Evolutionary conservation across 1,140 invertebrate genomes (phyloP), one percentile per base, ranked within the genome.

Genomic region (Magallana ariakensis): DNA sequence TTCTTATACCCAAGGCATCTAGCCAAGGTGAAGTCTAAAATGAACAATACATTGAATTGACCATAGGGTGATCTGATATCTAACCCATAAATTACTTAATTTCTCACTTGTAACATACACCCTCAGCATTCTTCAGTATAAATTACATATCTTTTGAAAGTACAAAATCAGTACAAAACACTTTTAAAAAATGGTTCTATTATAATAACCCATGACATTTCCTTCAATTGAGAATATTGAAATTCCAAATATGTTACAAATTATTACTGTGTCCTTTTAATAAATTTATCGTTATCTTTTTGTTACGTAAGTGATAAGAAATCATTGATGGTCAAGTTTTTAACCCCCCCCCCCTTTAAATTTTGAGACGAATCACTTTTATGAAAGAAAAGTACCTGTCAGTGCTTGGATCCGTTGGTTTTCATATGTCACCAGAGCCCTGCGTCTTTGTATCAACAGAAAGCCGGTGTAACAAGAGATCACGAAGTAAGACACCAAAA

Each of bases 401-500:
- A 85, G 66, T 46, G 46, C 83, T 84, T 85, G 58, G 15, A 89
- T 82, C 19, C 85, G 83, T 83, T 86, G 84, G 86, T 88, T 54
- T 81, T 88, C 85, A 75, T 83, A 86, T 85, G 83, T 53, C 9
- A 83, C 80, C 81, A 82, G 89, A 22, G 80, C 87, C 15, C 90
- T 33, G 58, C 90, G 88, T 80, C 91, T 90, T 60, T 88, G 90
- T 13, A 94, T 84, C 70, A 94, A 86, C 75, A 93, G 89, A 89
- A 94, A 94, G 46, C 92, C 92, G 1, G 94, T 94, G 86, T 94
- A 94, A 81, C 93, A 94, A 8, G 93, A 94, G 57, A 94, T 88
- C 16, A 93, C 56, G 80, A 93, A 91, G 87, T 94, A 94, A 22
- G 91, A 57, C 70, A 90, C 89, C 54, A 93, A 89, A 86, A 93